A percentile compares a stretch with the other conserved stretches of the same genome.
phyloP scores from a whole-genome alignment of 2,113 vertebrate species.

The Myiagra hebetior region DNA sequence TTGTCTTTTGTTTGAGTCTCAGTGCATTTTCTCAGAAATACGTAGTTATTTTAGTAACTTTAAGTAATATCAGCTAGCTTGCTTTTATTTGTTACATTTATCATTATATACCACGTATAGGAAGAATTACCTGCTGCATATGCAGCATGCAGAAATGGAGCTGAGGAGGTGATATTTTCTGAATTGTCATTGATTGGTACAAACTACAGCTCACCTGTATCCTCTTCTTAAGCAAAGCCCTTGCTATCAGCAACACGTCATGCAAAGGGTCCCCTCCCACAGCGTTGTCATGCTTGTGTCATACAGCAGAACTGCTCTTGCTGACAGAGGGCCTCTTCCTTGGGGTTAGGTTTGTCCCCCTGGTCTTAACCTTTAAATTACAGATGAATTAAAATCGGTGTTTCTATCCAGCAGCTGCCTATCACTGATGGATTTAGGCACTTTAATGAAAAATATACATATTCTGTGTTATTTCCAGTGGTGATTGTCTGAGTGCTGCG shows the following conservation, averaged over 20 bases:
- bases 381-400: not conserved
- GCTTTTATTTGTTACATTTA: not conserved
- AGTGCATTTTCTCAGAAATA: not conserved
- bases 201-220: not conserved
- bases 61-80: not conserved
- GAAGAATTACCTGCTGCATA: not conserved
- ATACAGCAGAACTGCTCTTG: not conserved
- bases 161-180: not conserved
- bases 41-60: not conserved
- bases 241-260: not conserved
- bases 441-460: not conserved
- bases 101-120: fast-evolving
- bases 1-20: not conserved
- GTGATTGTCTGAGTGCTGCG: not conserved
- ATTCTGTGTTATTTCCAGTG: not conserved
- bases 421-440: not conserved
- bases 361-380: not conserved
- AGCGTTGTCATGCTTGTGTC: not conserved
- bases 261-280: not conserved
- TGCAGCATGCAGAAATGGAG: not conserved
- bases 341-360: not conserved
- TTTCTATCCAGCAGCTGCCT: not conserved
- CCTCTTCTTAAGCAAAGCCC: not conserved
- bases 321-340: not conserved
- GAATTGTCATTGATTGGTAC: not conserved